Conservation (phyloP, 2,888 invertebrate species). For the Lasioglossum pauxillum region DNA sequence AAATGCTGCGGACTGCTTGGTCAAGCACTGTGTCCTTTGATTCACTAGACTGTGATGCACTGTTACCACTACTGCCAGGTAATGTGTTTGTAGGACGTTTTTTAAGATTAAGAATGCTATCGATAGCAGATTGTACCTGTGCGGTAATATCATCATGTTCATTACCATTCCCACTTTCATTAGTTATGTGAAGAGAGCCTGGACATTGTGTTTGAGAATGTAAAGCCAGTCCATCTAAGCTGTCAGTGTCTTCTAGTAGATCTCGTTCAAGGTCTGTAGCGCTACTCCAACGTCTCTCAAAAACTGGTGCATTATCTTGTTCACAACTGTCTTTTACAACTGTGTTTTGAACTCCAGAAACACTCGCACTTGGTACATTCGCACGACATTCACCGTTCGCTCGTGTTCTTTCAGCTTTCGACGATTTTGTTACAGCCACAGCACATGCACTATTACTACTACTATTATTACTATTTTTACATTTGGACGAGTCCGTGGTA, state of each 20-base stretch:
- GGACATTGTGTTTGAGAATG: constrained; percentile 79
- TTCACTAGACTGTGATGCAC: constrained; percentile 75
- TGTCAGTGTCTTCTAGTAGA: constrained; percentile 81
- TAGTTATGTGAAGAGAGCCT: constrained; percentile 65
- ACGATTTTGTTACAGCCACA: constrained; percentile 63
- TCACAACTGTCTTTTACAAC: constrained; percentile 73
- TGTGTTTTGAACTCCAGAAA: constrained; percentile 63
- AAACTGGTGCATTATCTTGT: constrained; percentile 64
- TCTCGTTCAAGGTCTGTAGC: constrained; percentile 82
- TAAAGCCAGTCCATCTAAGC: constrained; percentile 80
- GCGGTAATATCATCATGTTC: constrained; percentile 89
- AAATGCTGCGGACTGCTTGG: constrained; percentile 83
- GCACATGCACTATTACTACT: constrained; percentile 66
- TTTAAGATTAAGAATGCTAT: constrained; percentile 91
- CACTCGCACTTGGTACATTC: constrained; percentile 60
- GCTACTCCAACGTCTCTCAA: constrained; percentile 76
- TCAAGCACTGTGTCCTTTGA: constrained; percentile 81
- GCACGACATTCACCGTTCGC: constrained; percentile 80
- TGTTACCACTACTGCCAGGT: constrained; percentile 65
- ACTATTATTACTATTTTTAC: constrained; percentile 73
- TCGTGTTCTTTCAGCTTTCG: constrained; percentile 79
- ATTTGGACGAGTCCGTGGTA: constrained; percentile 74
- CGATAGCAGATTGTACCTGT: constrained; percentile 92
- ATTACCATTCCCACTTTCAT: constrained; percentile 73
- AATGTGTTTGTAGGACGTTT: constrained; percentile 78